Evolutionary conservation across 2,113 vertebrate species (phyloP).

Genomic region (Carollia perspicillata): DNA sequence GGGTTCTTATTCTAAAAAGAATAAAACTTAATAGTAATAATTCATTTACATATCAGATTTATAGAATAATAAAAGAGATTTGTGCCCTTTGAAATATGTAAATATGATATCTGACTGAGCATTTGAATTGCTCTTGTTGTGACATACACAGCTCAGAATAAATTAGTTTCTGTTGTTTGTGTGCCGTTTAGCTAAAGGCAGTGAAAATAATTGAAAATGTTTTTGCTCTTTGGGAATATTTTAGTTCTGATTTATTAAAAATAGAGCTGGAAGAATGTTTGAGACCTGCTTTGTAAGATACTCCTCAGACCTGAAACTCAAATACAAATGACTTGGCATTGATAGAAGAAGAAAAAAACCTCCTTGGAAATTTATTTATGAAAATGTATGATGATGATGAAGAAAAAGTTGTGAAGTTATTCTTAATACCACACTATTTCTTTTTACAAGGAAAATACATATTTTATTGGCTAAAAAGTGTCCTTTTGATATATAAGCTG

Average conservation of each 20-base stretch:
- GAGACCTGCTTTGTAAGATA: neutral
- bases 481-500: neutral
- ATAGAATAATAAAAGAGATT: slow-evolving; percentile 61
- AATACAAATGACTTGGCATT: slow-evolving; percentile 15
- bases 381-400: neutral
- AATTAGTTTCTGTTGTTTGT: slow-evolving; percentile 52
- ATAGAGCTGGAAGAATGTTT: slow-evolving; percentile 9
- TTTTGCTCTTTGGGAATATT: slow-evolving; percentile 43
- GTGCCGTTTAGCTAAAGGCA: slow-evolving; percentile 62
- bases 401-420: slow-evolving; percentile 4
- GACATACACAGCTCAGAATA: slow-evolving; percentile 45
- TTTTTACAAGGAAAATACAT: neutral
- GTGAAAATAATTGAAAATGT: slow-evolving; percentile 59
- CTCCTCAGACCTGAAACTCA: neutral
- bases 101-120: slow-evolving; percentile 38
- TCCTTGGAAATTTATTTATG: slow-evolving; percentile 22
- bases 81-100: slow-evolving; percentile 57
- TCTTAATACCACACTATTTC: neutral
- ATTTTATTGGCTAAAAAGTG: neutral
- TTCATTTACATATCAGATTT: slow-evolving; percentile 55
- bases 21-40: slow-evolving; percentile 34
- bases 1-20: slow-evolving; percentile 45
- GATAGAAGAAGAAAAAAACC: neutral
- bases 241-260: slow-evolving; percentile 30
- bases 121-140: slow-evolving; percentile 45